phyloP scores from a whole-genome alignment of 2,888 invertebrate genomes.

The Oligia strigilis region DNA sequence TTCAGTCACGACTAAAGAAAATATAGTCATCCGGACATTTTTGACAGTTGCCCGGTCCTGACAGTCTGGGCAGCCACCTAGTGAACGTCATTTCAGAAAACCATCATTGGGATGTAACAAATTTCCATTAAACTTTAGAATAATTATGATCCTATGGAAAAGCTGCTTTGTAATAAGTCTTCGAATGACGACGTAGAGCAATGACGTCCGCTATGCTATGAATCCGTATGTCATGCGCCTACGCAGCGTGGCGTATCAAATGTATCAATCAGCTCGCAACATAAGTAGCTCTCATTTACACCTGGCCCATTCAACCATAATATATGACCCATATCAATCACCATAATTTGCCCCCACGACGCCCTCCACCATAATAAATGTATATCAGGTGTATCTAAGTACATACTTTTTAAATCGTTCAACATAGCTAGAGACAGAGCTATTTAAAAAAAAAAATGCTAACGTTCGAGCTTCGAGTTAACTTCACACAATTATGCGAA shows the following conservation, averaged over 20 bases:
- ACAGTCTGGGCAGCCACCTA: too few species aligned
- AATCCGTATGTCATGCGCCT: slow-evolving; percentile 22
- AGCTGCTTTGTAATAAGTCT: slow-evolving; percentile 1
- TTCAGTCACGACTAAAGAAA: too few species aligned
- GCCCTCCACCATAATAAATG: slow-evolving; percentile 8
- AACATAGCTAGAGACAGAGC: not conserved
- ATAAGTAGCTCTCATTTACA: slow-evolving; percentile 31
- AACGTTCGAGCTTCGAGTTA: not conserved
- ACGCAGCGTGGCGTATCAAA: slow-evolving; percentile 15
- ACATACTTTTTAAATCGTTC: slow-evolving; percentile 11
- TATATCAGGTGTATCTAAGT: slow-evolving; percentile 25
- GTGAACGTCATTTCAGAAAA: too few species aligned
- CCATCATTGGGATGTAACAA: too few species aligned
- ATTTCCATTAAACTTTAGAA: too few species aligned
- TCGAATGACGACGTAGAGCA: not conserved
- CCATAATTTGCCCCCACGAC: slow-evolving; percentile 28
- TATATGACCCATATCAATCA: slow-evolving; percentile 35
- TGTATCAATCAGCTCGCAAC: slow-evolving; percentile 47
- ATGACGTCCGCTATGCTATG: slow-evolving; percentile 23
- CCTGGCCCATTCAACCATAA: slow-evolving; percentile 22
- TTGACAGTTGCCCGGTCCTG: too few species aligned
- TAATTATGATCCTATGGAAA: not conserved
- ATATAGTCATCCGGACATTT: too few species aligned
- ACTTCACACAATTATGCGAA: not conserved
- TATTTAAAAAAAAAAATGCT: not conserved